Conservation (phyloP, 35 echinoderm and acorn worm genomes). For the Anneissia japonica region DNA sequence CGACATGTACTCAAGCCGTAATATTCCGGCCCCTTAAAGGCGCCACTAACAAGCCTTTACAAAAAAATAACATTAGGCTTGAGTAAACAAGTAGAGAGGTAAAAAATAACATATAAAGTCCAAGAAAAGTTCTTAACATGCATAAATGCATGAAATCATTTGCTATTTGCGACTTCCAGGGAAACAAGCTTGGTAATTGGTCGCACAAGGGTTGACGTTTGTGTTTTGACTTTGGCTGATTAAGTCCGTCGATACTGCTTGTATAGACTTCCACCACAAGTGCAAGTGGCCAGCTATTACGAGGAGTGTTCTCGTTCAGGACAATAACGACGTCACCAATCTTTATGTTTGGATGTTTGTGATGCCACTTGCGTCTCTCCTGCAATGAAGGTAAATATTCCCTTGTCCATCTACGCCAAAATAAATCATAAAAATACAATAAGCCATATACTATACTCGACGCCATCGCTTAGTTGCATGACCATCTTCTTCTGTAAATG, state of each 20-base stretch:
- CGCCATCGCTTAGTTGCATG: not conserved
- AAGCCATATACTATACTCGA: not conserved
- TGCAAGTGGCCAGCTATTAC: not conserved
- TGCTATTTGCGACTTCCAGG: not conserved
- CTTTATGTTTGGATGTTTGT: not conserved
- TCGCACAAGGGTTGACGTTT: not conserved
- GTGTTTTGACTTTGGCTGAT: not conserved
- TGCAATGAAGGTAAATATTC: not conserved
- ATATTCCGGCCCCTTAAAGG: not conserved
- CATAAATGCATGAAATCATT: not conserved
- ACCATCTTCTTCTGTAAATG: not conserved
- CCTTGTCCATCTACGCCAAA: slow-evolving; percentile 10
- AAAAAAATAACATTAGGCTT: not conserved
- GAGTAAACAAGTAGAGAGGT: not conserved
- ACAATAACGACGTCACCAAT: not conserved
- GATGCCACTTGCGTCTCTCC: not conserved
- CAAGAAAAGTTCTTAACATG: not conserved
- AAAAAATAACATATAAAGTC: not conserved
- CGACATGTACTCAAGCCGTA: not conserved
- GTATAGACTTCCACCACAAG: not conserved
- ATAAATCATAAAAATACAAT: not conserved
- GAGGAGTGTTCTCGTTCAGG: not conserved
- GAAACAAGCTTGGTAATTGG: not conserved
- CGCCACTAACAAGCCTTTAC: not conserved
- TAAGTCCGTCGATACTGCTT: not conserved